Evolutionary conservation across 1,140 invertebrate species (phyloP).

Genomic region (Zaprionus davidi): DNA sequence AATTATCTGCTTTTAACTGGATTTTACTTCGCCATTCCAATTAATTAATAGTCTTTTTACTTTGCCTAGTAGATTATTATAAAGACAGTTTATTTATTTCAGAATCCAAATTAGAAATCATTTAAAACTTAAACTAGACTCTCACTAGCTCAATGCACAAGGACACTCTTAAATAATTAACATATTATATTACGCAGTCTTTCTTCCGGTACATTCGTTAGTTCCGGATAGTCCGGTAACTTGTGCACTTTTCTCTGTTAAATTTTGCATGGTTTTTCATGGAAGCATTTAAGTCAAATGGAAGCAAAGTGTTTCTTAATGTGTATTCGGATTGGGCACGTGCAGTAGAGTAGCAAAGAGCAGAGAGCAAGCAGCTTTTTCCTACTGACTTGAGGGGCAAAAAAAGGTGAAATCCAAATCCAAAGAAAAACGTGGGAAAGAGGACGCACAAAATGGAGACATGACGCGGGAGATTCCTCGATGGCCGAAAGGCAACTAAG

Average conservation of each 20-base stretch:
- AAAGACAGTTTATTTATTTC: too few species aligned
- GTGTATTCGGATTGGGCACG: background rate
- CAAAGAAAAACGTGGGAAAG: background rate
- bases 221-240: background rate
- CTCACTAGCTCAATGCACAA: too few species aligned
- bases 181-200: background rate
- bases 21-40: too few species aligned
- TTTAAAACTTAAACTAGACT: too few species aligned
- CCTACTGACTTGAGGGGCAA: background rate
- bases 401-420: background rate
- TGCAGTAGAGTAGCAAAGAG: background rate
- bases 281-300: constrained; percentile 1
- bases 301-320: constrained; percentile 5
- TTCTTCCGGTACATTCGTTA: background rate
- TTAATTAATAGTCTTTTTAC: too few species aligned
- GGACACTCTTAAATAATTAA: too few species aligned
- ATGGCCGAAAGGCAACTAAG: background rate
- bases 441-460: background rate
- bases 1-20: too few species aligned
- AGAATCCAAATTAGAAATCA: too few species aligned
- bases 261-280: background rate
- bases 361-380: background rate
- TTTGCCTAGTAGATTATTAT: too few species aligned
- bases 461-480: background rate
- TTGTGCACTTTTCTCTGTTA: background rate